Evolutionary conservation across 2,888 invertebrate genomes (phyloP), one percentile per base, ranked within the genome.

Genomic region (Atrina japonica): DNA sequence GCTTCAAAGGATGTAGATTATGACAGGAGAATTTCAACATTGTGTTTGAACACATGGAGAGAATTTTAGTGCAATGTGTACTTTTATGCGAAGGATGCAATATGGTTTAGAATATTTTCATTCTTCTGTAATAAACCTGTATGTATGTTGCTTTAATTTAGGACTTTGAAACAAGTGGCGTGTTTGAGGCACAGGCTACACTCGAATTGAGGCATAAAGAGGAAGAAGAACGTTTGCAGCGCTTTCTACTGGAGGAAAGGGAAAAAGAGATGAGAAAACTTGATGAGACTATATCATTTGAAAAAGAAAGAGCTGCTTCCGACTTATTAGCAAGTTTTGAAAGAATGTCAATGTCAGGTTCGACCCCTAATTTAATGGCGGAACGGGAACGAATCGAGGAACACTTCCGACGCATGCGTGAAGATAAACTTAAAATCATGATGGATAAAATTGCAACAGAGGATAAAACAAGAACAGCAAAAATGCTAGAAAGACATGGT

Each of bases 191-290:
- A 88, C 98, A 99, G 80, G 89, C 88, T 25, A 85, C 90, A 41
- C 92, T 99, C 86, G 99, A 99, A 92, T 96, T 97, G 95, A 95
- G 96, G 90, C 99, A 99, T 91, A 94, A 97, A 67, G 95, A 96
- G 89, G 98, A 98, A 91, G 98, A 99, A 92, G 98, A 99, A 86
- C 96, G 97, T 86, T 92, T 99, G 79, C 83, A 83, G 64, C 74
- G 87, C 6, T 87, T 86, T 66, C 71, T 87, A n/a, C 67, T 82
- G 7, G 87, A 87, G 69, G 87, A 87, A 55, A 60, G 85, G 56
- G 86, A 86, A 66, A 86, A 85, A 60, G 86, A 88, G 66, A 78
- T 85, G 78, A 77, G 78, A 14, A 75, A 83, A 27, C 69, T 88
- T 27, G 86, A 87, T 63, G 82, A 80, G n/a, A 80, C 80, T 14